These are phyloP conservation scores for Climacteris rufus DNA, from an alignment of 2,113 vertebrate species.

Conservation along the genomic window DNA sequence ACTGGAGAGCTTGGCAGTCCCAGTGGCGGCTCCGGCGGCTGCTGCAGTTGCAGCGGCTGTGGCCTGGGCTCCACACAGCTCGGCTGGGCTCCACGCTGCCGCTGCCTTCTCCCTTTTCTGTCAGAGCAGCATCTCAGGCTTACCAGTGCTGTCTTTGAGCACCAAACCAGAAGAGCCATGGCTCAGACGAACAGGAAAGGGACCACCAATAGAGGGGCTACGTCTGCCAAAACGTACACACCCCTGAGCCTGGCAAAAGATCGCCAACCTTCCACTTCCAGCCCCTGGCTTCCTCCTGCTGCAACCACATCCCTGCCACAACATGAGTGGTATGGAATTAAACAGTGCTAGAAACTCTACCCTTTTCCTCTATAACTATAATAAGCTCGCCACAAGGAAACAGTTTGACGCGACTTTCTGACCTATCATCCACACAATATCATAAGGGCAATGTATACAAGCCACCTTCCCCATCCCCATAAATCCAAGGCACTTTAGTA, in stretches of 20 bases:
- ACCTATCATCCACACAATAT: not conserved
- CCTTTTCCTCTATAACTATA: not conserved
- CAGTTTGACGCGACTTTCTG: not conserved
- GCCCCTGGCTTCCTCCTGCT: not conserved
- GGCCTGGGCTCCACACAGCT: not conserved
- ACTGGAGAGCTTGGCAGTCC: not conserved
- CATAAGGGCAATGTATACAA: not conserved
- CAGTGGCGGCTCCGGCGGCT: not conserved
- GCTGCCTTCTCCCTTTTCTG: not conserved
- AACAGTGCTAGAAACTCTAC: not conserved
- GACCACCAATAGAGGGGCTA: not conserved
- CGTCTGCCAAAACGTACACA: not conserved
- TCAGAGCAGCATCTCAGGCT: not conserved
- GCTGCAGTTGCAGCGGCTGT: not conserved
- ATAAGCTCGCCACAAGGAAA: not conserved
- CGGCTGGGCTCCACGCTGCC: not conserved
- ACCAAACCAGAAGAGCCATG: not conserved
- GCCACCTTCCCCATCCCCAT: not conserved
- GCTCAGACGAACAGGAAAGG: not conserved
- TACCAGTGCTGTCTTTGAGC: accelerated
- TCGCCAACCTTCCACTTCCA: not conserved
- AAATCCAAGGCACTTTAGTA: not conserved
- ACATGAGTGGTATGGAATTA: not conserved
- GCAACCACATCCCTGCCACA: not conserved
- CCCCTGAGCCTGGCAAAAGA: not conserved